These are phyloP conservation scores for Oryzias woworae DNA, from an alignment of 2,113 vertebrate species.

Conservation along the genomic window DNA sequence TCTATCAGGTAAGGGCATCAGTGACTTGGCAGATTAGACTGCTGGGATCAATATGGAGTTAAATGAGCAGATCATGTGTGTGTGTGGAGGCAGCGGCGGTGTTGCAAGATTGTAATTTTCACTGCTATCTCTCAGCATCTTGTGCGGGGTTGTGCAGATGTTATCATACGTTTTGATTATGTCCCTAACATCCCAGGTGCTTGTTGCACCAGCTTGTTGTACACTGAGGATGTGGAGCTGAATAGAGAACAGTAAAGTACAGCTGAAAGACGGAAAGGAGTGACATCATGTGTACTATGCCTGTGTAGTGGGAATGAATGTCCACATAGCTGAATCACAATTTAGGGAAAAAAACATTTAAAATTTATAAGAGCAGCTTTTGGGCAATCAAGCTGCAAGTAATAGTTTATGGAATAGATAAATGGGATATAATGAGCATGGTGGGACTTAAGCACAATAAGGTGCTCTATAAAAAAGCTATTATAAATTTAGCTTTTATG, in stretches of 20 bases:
- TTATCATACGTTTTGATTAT: constrained; percentile 59
- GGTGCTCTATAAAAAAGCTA: not conserved
- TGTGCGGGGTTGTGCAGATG: constrained; percentile 40
- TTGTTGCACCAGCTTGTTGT: constrained; percentile 37
- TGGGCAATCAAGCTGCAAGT: constrained; percentile 24
- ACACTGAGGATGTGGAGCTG: constrained; percentile 24
- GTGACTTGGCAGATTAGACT: constrained; percentile 64
- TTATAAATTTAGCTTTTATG: constrained; percentile 10
- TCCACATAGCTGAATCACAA: not conserved
- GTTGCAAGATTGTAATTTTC: constrained; percentile 39
- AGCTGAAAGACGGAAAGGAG: constrained; percentile 20
- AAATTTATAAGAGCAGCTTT: constrained; percentile 17
- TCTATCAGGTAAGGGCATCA: constrained; percentile 70
- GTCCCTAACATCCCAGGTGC: constrained; percentile 32
- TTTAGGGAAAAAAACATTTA: constrained; percentile 2
- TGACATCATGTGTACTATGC: constrained; percentile 8
- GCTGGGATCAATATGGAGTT: constrained; percentile 66
- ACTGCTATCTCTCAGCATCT: constrained; percentile 49
- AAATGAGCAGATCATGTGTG: constrained; percentile 41
- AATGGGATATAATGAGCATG: constrained; percentile 16
- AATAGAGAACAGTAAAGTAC: constrained; percentile 9
- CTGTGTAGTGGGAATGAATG: constrained; percentile 1
- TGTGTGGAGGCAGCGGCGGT: constrained; percentile 9
- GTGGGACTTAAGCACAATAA: constrained; percentile 29
- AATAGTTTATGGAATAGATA: constrained; percentile 9